phyloP scores from a whole-genome alignment of 2,888 invertebrate species.

The Liopterus haemorrhoidalis region DNA sequence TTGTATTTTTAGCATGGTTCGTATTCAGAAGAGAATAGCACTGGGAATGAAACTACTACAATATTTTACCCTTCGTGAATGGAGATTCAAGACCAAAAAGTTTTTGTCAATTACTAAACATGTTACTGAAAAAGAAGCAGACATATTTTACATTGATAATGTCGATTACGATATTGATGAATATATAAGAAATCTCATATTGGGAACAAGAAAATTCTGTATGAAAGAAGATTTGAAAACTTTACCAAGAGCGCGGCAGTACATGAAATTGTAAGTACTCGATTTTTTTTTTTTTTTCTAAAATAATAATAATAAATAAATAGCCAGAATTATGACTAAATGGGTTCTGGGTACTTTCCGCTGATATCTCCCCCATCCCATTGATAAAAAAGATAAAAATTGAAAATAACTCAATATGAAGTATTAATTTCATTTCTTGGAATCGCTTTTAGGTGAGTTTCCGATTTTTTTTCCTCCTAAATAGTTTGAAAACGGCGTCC shows the following conservation, averaged over 20 bases:
- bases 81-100: conserved; percentile 63
- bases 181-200: conserved; percentile 62
- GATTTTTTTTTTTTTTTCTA: too few species aligned
- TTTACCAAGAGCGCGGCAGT: conserved; percentile 57
- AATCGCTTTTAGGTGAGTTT: too few species aligned
- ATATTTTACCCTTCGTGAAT: conserved; percentile 72
- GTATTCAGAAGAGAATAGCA: conserved; percentile 53
- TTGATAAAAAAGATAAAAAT: too few species aligned
- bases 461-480: too few species aligned
- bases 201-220: conserved; percentile 71
- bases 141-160: conserved; percentile 51
- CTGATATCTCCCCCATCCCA: too few species aligned
- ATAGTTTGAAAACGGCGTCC: too few species aligned
- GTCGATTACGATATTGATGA: conserved; percentile 42
- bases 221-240: conserved; percentile 71
- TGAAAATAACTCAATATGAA: too few species aligned
- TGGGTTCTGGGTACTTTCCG: too few species aligned
- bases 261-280: conserved; percentile 16
- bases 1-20: conserved; percentile 50
- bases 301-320: too few species aligned
- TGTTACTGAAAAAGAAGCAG: conserved; percentile 51
- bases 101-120: conserved; percentile 49
- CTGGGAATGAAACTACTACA: conserved; percentile 58
- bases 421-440: too few species aligned
- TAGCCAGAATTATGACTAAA: too few species aligned